Evolutionary conservation across 2,113 vertebrate species (phyloP).

Genomic region (Podarcis muralis): DNA sequence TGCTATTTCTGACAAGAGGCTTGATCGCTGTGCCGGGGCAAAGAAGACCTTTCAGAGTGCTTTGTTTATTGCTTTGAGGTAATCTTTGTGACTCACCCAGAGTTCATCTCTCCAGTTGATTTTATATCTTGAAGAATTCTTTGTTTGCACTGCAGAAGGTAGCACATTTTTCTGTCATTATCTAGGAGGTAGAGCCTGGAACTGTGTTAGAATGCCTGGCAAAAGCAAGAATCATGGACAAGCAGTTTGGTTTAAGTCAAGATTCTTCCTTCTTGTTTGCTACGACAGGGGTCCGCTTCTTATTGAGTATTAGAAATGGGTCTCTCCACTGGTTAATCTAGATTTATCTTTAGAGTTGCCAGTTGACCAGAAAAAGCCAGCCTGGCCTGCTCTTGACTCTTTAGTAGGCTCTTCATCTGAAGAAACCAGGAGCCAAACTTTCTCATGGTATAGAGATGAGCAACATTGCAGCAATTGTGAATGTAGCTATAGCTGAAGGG

Average conservation of each 20-base stretch:
- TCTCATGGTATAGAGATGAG: background rate
- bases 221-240: background rate
- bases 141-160: constrained; percentile 8
- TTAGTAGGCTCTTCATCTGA: background rate
- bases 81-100: constrained; percentile 28
- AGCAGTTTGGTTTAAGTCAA: background rate
- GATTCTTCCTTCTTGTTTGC: background rate
- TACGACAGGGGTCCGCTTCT: background rate
- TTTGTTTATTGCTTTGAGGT: constrained; percentile 26
- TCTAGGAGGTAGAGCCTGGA: background rate
- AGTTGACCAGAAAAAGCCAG: background rate
- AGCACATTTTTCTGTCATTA: background rate
- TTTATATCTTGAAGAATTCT: constrained; percentile 7
- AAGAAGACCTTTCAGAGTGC: constrained; percentile 42
- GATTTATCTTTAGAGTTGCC: background rate
- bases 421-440: background rate
- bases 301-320: background rate
- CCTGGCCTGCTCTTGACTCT: background rate
- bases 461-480: background rate
- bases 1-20: constrained; percentile 23
- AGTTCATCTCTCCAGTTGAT: background rate
- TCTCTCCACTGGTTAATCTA: background rate
- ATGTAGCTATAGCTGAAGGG: background rate
- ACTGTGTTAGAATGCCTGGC: constrained; percentile 9
- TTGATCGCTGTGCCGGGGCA: constrained; percentile 8